Percentiles rank a stretch among this genome's conserved stretches.
phyloP scores from a whole-genome alignment of 2,888 invertebrate genomes.

The Arctia plantaginis region DNA sequence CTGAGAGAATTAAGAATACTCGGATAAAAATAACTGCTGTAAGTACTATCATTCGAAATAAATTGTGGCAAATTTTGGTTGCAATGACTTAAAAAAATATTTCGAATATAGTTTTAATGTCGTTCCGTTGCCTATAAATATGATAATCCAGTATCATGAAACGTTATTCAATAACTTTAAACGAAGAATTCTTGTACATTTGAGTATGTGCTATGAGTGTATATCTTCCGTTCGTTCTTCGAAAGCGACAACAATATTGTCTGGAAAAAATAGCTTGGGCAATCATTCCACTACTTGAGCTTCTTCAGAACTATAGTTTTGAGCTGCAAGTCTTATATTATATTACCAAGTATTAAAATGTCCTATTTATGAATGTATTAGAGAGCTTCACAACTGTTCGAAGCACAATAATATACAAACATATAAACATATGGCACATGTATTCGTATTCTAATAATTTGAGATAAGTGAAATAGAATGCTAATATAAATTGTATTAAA shows the following conservation, averaged over 20 bases:
- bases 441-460: neutral
- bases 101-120: no score
- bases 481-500: constrained; percentile 6
- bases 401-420: no score
- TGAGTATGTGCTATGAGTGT: no score
- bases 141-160: no score
- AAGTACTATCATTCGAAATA: neutral
- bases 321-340: neutral
- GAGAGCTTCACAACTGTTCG: neutral
- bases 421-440: neutral
- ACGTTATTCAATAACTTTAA: neutral
- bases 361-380: neutral
- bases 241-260: neutral
- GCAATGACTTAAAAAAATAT: no score
- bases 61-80: neutral
- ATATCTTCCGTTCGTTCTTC: neutral
- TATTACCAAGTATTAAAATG: neutral
- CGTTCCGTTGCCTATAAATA: no score
- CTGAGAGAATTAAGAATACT: neutral
- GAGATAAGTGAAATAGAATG: neutral
- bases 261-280: neutral
- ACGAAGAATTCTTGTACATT: neutral
- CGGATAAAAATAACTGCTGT: neutral
- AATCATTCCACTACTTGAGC: neutral
- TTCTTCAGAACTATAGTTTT: neutral